Evolutionary conservation across 2,888 invertebrate species (phyloP), one percentile per base, ranked within the genome.

Genomic region (Crematogaster levior): DNA sequence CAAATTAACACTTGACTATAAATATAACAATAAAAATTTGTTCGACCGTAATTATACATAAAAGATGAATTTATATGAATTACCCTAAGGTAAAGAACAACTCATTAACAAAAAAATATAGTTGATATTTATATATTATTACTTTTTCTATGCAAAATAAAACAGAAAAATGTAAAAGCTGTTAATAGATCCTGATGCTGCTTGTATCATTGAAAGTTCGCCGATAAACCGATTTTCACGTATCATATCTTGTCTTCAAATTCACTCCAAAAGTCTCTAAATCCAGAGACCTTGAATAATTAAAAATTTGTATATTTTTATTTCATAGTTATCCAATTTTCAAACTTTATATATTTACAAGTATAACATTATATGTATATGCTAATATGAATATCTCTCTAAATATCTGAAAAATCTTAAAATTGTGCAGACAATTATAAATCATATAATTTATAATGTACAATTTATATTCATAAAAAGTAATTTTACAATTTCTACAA

Each of bases 71-170:
- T 75, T 65, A 75, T 75, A n/a, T n/a, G n/a, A n/a, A n/a, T n/a
- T n/a, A n/a, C 24, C 27, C 51, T 37, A 48, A 51, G 1, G 48
- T 12, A n/a, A 4, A 66, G 37, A 51, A 66, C n/a, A 48, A 65
- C 37, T n/a, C 15, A n/a, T 66, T 34, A 24, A 15, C 15, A 53
- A 75, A 68, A 77, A 56, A 53, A 53, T 68, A 30, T 10, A 68
- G n/a, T 15, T 30, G 68, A 30, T 68, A 75, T 75, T 53, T 37
- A 40, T n/a, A n/a, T 75, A 66, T 66, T 75, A 75, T 77, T 75
- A 75, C 40, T 75, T 70, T 70, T 70, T 12, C 21, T 65, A 3
- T 21, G 40, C 21, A 21, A 70, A 70, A 53, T 27, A 6, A 70
- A 77, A 70, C 30, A 40, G 53, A 3, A 18, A 53, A 10, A 51